Evolutionary conservation across 2,888 invertebrate genomes (phyloP), one percentile per base, ranked within the genome.

Genomic region (Synanthedon myopaeformis): DNA sequence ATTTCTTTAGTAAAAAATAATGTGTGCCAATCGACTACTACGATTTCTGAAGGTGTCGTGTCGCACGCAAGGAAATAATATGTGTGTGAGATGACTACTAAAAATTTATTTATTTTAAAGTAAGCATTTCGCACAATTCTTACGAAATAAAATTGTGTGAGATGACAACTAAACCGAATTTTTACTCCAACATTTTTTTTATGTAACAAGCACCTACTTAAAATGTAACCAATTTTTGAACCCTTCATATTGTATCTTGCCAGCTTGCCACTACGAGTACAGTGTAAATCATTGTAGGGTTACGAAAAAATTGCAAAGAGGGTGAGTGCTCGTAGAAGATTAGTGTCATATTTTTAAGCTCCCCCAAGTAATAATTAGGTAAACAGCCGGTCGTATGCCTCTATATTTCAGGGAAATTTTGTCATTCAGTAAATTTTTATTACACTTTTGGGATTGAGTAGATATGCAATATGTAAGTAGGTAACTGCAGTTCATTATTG

Each of bases 341-440:
- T 65, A 65, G 63, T 61, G 63, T 61, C 71, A 70, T 72, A 71
- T 67, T 69, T 70, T 61, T 58, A 57, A 59, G 54, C 60, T 62
- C 63, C 63, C 61, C 62, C 58, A 57, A 62, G 54, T 65, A 61
- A 66, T 66, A 66, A 69, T 66, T 67, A 70, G 55, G 64, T 58
- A 58, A 55, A 53, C 55, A 55, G 13, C 17, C 14, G 45, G 45
- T 45, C 4, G 45, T 45, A 0, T 35, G 35, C 10, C 10, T n/a
- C 45, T 2, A 45, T 45, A 45, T 45, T 45, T 45, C 45, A 45
- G 8, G 8, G n/a, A 14, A 45, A 45, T 45, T 45, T 45, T 14
- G 45, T 45, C n/a, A 13, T 45, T 13, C 8, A 13, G 42, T 14
- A 45, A 13, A 45, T 6, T 13, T 42, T 12, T 45, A 45, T 45